Evolutionary conservation across 2,888 invertebrate genomes (phyloP).

Genomic region (Norana najaformis): DNA sequence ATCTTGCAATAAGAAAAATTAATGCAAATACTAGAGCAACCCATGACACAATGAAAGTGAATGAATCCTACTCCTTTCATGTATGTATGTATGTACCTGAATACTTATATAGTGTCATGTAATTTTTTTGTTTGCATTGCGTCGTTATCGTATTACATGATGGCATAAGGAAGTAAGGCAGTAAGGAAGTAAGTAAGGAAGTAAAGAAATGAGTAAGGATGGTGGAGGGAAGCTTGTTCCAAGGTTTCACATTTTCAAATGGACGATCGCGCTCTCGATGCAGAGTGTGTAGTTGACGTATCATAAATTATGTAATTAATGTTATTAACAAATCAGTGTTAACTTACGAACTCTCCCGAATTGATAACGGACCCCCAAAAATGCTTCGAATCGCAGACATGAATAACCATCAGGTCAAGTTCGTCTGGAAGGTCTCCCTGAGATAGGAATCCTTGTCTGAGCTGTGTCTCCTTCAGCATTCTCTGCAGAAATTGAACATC

Average conservation of each 20-base stretch:
- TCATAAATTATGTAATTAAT: too few relatives aligned
- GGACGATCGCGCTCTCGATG: too few relatives aligned
- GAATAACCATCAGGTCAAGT: not conserved
- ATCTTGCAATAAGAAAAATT: not conserved
- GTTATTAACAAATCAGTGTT: not conserved
- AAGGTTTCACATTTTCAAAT: not conserved
- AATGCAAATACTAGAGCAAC: not conserved
- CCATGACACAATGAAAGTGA: not conserved
- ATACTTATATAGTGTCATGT: not conserved
- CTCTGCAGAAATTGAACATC: not conserved
- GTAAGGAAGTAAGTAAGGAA: not conserved
- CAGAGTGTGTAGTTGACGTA: too few relatives aligned
- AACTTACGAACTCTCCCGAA: not conserved
- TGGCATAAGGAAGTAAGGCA: not conserved
- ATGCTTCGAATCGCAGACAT: constrained; percentile 14
- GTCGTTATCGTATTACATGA: not conserved
- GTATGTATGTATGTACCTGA: too few relatives aligned
- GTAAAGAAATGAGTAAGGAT: too few relatives aligned
- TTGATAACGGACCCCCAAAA: constrained; percentile 19
- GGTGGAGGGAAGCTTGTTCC: not conserved
- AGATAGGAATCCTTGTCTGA: not conserved
- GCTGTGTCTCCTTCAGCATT: not conserved
- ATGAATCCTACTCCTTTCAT: not conserved
- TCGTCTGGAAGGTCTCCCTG: not conserved
- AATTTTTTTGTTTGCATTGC: not conserved